These are phyloP conservation scores for Tadarida brasiliensis DNA, from an alignment of 2,797 vertebrate genomes.

Conservation along the genomic window DNA sequence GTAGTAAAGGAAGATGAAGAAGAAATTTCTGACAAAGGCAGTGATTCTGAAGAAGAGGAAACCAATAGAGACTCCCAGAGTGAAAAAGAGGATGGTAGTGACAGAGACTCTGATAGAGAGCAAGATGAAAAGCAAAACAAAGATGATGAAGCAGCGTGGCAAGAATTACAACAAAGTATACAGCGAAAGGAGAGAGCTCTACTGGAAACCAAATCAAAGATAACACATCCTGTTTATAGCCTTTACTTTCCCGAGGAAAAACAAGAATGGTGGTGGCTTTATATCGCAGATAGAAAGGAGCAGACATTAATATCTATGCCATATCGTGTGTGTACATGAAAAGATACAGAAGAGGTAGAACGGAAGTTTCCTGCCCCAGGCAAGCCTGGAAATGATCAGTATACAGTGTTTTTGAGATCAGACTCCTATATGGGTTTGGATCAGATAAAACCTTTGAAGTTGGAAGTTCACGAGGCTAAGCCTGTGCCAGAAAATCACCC, in stretches of 20 bases:
- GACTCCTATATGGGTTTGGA: conserved; percentile 99
- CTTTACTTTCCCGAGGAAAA: conserved; percentile 99
- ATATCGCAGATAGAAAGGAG: conserved; percentile 97
- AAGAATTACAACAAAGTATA: conserved; percentile 98
- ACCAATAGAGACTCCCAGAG: conserved; percentile 97
- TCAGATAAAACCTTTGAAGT: conserved; percentile 97
- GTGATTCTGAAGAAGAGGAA: conserved; percentile 97
- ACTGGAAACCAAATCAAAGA: conserved; percentile 99
- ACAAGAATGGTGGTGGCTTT: conserved; percentile 99
- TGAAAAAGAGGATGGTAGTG: conserved; percentile 97
- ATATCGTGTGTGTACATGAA: conserved; percentile 97
- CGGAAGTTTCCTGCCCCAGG: conserved; percentile 99
- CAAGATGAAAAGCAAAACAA: conserved; percentile 95
- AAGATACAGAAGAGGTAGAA: conserved; percentile 99
- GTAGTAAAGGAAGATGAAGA: conserved; percentile 94
- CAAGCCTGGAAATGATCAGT: conserved; percentile 99
- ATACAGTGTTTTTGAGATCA: conserved; percentile 97
- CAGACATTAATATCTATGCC: conserved; percentile 99
- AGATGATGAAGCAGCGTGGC: conserved; percentile 99
- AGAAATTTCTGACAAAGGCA: conserved; percentile 96
- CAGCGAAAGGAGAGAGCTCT: conserved; percentile 97
- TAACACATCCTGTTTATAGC: conserved; percentile 98
- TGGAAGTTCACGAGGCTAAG: conserved; percentile 99
- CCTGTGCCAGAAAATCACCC: conserved; percentile 98
- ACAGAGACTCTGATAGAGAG: conserved; percentile 98